phyloP scores from a whole-genome alignment of 1,140 invertebrate species.

The Sogatella furcifera region DNA sequence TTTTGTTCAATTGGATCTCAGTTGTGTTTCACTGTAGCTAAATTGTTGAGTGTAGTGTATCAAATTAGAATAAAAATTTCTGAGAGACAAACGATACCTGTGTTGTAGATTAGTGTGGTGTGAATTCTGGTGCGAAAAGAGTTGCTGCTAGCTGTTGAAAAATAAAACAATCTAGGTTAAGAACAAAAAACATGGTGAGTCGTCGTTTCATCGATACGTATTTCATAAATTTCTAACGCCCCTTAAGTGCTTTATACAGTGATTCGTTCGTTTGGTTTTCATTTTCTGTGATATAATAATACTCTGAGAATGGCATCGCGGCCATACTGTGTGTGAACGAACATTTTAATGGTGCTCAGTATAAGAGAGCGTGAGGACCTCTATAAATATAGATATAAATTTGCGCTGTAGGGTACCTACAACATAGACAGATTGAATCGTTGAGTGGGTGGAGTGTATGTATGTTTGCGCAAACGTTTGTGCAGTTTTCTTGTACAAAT shows the following conservation, averaged over 20 bases:
- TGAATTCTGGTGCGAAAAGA: not conserved
- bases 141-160: slow-evolving; percentile 1
- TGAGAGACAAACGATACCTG: not conserved
- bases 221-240: slow-evolving; percentile 22
- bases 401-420: not conserved
- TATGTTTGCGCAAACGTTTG: not conserved
- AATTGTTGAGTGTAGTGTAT: not conserved
- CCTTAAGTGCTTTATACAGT: slow-evolving; percentile 30
- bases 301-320: slow-evolving; percentile 17
- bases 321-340: slow-evolving; percentile 7
- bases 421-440: not conserved
- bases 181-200: not conserved
- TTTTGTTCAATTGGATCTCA: not conserved
- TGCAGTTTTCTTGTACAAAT: too few relatives aligned
- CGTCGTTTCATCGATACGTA: not conserved
- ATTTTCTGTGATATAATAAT: slow-evolving; percentile 29
- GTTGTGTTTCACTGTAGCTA: too few relatives aligned
- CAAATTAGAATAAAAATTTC: not conserved
- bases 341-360: slow-evolving; percentile 27
- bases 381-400: not conserved
- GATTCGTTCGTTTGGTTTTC: slow-evolving; percentile 25
- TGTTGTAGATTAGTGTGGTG: not conserved
- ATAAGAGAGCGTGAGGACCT: slow-evolving; percentile 11
- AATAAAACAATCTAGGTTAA: not conserved
- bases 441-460: slow-evolving; percentile 7